Evolutionary conservation across 2,113 vertebrate species (phyloP), one percentile per base, ranked within the genome.

Genomic region (Rana temporaria): DNA sequence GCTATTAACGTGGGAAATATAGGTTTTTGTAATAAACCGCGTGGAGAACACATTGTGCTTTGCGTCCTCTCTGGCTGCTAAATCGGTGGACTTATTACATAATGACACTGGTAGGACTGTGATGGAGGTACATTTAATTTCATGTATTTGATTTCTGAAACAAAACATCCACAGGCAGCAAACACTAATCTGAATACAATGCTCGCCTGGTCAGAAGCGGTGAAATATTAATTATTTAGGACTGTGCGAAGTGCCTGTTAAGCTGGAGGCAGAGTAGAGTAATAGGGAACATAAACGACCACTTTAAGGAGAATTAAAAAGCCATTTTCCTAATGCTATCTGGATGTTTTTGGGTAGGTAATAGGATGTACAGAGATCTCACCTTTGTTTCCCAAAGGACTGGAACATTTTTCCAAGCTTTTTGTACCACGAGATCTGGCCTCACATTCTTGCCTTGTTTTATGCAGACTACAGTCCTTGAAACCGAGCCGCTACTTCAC

Each of bases 191-290:
- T 22, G 19, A 16, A 59, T n/a, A 0, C 57, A 53, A 70, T 17
- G 17, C 48, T 82, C 55, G 22, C 30, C 64, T 68, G 72, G 53
- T 83, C 81, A 76, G 72, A 66, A 68, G 48, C 53, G 42, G 52
- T 42, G 22, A 76, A 75, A 60, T 59, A 76, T 83, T 56, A 82
- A 83, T 83, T 83, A 83, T 83, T 75, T 68, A 76, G 20, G 62
- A 24, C 11, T 59, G 71, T 34, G 26, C 63, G 76, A 76, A 83
- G 81, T 76, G 81, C 71, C 65, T 83, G n/a, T 75, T 30, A 67
- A 83, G 62, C 72, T 63, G 76, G 72, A 75, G 81, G 64, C 81
- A 67, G n/a, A 59, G 67, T 17, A 9, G 17, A 71, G 78, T 62
- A 63, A 30, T 55, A 48, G 22, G 17, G 69, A 73, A 81, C 69